A percentile compares a stretch with the other conserved stretches of the same genome.
phyloP scores from a whole-genome alignment of 23 tunicate species.

The Oikopleura albicans region DNA sequence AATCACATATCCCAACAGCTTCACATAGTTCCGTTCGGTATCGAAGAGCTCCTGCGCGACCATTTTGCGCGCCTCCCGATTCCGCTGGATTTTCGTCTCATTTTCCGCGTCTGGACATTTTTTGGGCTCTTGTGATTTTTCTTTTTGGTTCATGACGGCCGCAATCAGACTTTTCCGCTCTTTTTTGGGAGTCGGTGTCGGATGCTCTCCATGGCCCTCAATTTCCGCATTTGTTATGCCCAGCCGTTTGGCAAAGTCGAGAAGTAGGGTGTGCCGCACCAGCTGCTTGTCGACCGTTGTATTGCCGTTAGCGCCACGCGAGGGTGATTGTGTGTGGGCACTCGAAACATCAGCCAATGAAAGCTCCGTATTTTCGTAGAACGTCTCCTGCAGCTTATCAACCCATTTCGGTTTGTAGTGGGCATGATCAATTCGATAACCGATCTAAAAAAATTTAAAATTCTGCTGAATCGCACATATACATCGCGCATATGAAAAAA shows the following conservation, averaged over 20 bases:
- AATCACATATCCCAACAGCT: not conserved
- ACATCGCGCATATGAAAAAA: too few species aligned
- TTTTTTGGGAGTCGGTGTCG: slow-evolving; percentile 20
- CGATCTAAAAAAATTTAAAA: too few species aligned
- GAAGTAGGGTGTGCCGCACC: not conserved
- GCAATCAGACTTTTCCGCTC: not conserved
- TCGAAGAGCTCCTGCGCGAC: not conserved
- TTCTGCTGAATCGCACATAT: too few species aligned
- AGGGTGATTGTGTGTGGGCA: not conserved
- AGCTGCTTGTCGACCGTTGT: not conserved
- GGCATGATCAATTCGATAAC: not conserved
- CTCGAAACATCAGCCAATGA: not conserved
- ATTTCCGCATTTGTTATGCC: slow-evolving; percentile 4
- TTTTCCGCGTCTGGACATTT: not conserved
- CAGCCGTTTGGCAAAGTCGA: not conserved
- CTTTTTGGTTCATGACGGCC: too few species aligned
- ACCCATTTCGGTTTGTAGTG: not conserved
- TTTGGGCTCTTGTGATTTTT: too few species aligned
- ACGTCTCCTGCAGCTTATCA: not conserved
- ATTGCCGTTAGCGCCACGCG: not conserved
- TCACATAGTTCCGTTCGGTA: not conserved
- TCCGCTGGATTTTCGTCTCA: not conserved
- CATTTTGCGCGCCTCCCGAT: not conserved
- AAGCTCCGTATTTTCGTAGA: not conserved
- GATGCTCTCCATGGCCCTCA: not conserved